Conservation (phyloP, 2,888 invertebrate genomes). For the Arenicola marina region DNA sequence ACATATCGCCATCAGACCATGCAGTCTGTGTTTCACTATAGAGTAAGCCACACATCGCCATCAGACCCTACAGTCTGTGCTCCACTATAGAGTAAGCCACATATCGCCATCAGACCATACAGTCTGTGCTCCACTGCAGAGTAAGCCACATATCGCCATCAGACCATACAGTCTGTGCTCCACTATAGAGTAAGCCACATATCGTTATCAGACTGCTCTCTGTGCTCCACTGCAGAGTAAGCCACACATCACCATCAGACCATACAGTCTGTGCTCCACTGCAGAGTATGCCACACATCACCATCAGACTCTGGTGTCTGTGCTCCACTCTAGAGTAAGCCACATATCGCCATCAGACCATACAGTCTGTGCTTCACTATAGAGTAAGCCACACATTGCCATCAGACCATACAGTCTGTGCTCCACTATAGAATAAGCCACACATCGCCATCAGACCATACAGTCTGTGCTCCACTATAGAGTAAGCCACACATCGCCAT, state of each 20-base stretch:
- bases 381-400: constrained; percentile 23
- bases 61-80: constrained; percentile 24
- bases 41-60: constrained; percentile 24
- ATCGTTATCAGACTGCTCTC: constrained; percentile 19
- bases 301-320: constrained; percentile 22
- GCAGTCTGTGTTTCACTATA: constrained; percentile 21
- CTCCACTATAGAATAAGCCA: constrained; percentile 25
- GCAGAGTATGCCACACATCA: constrained; percentile 24
- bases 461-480: constrained; percentile 22
- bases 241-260: constrained; percentile 19
- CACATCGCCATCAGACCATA: constrained; percentile 23
- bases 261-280: constrained; percentile 22
- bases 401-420: constrained; percentile 24
- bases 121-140: constrained; percentile 23
- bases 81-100: constrained; percentile 26
- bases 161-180: constrained; percentile 24
- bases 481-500: constrained; percentile 23
- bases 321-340: constrained; percentile 27
- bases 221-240: constrained; percentile 26
- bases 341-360: constrained; percentile 19
- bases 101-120: constrained; percentile 22
- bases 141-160: constrained; percentile 23
- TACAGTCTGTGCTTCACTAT: constrained; percentile 23
- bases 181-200: constrained; percentile 25
- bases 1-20: constrained; percentile 20